A percentile compares a stretch with the other conserved stretches of the same genome.
These are phyloP conservation scores for Rhopilema esculentum DNA, from an alignment of 30 jellyfish, hydroid and myxozoan species.

Conservation along the genomic window DNA sequence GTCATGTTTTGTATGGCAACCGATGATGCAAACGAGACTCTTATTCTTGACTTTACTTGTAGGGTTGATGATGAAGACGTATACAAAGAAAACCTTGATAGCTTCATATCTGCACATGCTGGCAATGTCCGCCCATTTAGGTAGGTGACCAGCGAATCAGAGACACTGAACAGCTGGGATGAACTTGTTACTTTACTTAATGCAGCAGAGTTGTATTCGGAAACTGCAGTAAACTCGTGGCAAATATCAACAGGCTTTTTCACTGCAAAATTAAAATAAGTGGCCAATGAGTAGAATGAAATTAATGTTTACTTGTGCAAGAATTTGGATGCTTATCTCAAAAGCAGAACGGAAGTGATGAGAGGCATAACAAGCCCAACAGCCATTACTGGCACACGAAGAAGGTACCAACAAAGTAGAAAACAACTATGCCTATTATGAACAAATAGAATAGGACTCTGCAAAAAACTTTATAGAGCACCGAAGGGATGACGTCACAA, in stretches of 20 bases:
- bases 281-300: background rate
- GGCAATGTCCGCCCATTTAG: background rate
- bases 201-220: background rate
- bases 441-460: too few species aligned
- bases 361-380: too few species aligned
- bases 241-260: slow-evolving; percentile 24
- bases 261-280: slow-evolving; percentile 17
- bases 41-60: background rate
- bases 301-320: background rate
- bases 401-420: too few species aligned
- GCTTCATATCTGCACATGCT: background rate
- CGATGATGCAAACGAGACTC: background rate
- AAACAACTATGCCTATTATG: too few species aligned
- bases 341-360: background rate
- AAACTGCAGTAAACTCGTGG: background rate
- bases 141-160: slow-evolving; percentile 13
- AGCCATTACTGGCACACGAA: too few species aligned
- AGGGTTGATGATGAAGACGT: background rate
- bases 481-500: too few species aligned
- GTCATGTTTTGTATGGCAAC: background rate
- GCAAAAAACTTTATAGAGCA: too few species aligned
- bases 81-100: background rate
- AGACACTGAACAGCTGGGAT: background rate
- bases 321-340: too few species aligned
- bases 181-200: background rate